These are phyloP conservation scores for Phortica okadai DNA, from an alignment of 2,888 invertebrate genomes.

Conservation along the genomic window DNA sequence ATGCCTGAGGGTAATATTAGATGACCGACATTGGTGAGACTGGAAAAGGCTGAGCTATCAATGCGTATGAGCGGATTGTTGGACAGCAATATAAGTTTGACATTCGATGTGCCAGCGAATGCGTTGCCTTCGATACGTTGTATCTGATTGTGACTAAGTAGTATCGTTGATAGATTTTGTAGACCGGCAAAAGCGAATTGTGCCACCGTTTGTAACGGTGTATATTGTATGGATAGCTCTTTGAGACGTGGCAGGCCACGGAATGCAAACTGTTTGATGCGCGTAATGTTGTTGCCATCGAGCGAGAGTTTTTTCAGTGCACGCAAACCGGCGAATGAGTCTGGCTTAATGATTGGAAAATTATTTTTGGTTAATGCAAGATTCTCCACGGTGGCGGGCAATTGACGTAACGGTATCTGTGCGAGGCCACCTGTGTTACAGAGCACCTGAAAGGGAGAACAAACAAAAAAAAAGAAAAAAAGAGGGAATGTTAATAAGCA, in stretches of 20 bases:
- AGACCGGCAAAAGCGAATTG: constrained; percentile 90
- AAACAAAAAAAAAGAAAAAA: constrained; percentile 45
- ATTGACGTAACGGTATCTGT: constrained; percentile 85
- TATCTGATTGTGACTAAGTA: constrained; percentile 84
- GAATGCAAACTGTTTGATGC: constrained; percentile 91
- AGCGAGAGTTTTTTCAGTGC: constrained; percentile 88
- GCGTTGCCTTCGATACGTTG: constrained; percentile 85
- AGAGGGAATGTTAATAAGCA: background rate
- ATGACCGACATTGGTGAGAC: constrained; percentile 88
- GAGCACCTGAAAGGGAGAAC: constrained; percentile 81
- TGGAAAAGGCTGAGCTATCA: constrained; percentile 89
- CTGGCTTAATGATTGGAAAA: constrained; percentile 87
- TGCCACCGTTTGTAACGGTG: constrained; percentile 87
- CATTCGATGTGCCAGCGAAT: constrained; percentile 91
- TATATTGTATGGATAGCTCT: constrained; percentile 90
- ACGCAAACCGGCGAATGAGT: constrained; percentile 89
- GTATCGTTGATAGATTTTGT: constrained; percentile 86
- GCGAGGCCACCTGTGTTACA: constrained; percentile 91
- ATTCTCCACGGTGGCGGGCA: constrained; percentile 89
- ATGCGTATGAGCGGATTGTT: constrained; percentile 90
- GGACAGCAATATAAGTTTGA: constrained; percentile 87
- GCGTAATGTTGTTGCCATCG: constrained; percentile 91
- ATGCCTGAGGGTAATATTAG: constrained; percentile 90
- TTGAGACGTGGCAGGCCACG: constrained; percentile 87
- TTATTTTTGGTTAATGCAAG: constrained; percentile 91